These are phyloP conservation scores for Platygyra sinensis DNA, from an alignment of 64 coral and sea anemone species.

Conservation along the genomic window DNA sequence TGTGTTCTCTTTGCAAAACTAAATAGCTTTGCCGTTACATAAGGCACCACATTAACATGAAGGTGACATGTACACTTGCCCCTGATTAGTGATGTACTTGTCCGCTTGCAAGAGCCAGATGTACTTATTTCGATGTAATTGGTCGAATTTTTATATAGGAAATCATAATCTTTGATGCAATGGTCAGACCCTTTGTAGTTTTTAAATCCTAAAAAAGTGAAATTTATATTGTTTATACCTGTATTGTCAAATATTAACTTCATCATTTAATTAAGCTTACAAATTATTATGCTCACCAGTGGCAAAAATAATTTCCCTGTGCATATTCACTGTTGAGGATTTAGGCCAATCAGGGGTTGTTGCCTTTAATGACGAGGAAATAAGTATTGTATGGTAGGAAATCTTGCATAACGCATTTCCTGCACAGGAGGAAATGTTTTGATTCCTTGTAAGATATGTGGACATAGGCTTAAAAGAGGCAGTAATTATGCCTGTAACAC, in stretches of 20 bases:
- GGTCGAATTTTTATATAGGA: background rate
- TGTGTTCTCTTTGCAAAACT: too few species aligned
- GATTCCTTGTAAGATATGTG: background rate
- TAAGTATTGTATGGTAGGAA: background rate
- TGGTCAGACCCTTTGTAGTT: background rate
- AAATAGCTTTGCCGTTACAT: too few species aligned
- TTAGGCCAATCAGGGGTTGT: background rate
- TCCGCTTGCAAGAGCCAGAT: background rate
- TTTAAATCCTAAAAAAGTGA: too few species aligned
- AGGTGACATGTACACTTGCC: background rate
- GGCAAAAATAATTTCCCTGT: constrained; percentile 16
- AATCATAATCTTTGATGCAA: background rate
- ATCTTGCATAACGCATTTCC: background rate
- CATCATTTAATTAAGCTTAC: background rate
- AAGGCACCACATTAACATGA: too few species aligned
- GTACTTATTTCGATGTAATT: background rate
- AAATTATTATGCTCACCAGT: too few species aligned
- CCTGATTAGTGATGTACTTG: background rate
- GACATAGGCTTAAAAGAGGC: background rate
- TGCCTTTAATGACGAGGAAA: background rate
- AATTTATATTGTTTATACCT: too few species aligned
- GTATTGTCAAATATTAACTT: too few species aligned
- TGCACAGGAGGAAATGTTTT: constrained; percentile 1
- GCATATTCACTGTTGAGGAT: background rate
- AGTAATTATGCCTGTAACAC: background rate